Evolutionary conservation across 2,113 vertebrate species (phyloP).

Genomic region (Cyprinodon variegatus): DNA sequence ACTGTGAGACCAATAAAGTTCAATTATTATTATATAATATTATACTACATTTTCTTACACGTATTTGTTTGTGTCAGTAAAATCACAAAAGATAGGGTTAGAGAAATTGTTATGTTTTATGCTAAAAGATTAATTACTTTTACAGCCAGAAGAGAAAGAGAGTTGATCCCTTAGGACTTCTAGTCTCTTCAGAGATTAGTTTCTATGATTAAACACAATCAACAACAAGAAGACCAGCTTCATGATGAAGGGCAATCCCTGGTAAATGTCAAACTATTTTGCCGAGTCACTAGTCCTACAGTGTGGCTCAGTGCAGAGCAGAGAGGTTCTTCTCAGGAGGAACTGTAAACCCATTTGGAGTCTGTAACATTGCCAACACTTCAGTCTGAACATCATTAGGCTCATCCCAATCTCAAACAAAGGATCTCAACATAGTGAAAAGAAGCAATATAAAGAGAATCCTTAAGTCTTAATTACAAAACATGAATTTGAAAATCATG

Average conservation of each 20-base stretch:
- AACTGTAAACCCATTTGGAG: not conserved
- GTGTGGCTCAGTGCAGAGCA: not conserved
- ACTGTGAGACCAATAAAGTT: too few species aligned
- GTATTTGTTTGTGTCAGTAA: not conserved
- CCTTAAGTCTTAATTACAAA: not conserved
- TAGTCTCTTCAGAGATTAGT: not conserved
- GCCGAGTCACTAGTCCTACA: not conserved
- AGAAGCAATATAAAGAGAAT: not conserved
- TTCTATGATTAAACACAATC: not conserved
- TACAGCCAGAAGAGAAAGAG: not conserved
- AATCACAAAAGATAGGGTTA: not conserved
- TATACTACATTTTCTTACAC: not conserved
- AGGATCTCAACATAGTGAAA: not conserved
- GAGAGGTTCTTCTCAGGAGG: not conserved
- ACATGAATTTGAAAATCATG: not conserved
- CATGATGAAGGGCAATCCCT: not conserved
- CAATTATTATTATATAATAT: too few species aligned
- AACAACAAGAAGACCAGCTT: not conserved
- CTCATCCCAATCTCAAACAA: not conserved
- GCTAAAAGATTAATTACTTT: not conserved
- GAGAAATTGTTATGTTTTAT: not conserved
- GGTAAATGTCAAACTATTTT: not conserved
- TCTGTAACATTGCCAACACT: not conserved
- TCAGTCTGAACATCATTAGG: not conserved
- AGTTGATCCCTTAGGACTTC: not conserved